These are phyloP conservation scores for Phenacoccus solenopsis DNA, from an alignment of 1,140 invertebrate species.

Conservation along the genomic window DNA sequence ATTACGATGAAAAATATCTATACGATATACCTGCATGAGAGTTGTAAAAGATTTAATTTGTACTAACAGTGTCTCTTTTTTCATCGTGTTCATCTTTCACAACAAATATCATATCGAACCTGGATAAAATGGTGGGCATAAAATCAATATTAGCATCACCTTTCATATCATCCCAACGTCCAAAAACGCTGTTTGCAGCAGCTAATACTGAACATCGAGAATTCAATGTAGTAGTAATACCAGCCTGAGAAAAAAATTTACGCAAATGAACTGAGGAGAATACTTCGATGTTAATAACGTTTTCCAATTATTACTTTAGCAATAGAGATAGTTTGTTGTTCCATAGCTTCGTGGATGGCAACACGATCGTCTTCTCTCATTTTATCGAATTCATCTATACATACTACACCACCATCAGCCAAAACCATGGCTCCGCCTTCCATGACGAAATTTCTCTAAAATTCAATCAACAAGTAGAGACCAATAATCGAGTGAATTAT, in stretches of 20 bases:
- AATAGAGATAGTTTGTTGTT: slow-evolving; percentile 99
- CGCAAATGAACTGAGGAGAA: no score
- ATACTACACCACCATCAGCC: slow-evolving; percentile 97
- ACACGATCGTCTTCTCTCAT: slow-evolving; percentile 99
- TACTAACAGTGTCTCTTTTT: slow-evolving; percentile 64
- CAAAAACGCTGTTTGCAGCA: slow-evolving; percentile 96
- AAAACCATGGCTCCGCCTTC: slow-evolving; percentile 99
- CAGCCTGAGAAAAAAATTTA: slow-evolving; percentile 68
- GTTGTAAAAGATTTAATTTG: slow-evolving; percentile 17
- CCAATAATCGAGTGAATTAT: neutral
- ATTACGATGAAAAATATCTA: slow-evolving; percentile 23
- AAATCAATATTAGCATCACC: slow-evolving; percentile 99
- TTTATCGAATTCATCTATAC: slow-evolving; percentile 99
- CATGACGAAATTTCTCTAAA: slow-evolving; percentile 92
- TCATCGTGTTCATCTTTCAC: slow-evolving; percentile 96
- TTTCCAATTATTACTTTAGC: slow-evolving; percentile 70
- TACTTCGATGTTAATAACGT: no score
- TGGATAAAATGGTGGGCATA: slow-evolving; percentile 99
- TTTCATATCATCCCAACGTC: slow-evolving; percentile 96
- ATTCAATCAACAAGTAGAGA: slow-evolving; percentile 22
- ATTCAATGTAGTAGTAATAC: slow-evolving; percentile 97
- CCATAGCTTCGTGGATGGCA: slow-evolving; percentile 99
- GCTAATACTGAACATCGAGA: slow-evolving; percentile 96
- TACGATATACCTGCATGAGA: no score
- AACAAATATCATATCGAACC: slow-evolving; percentile 99